Percentiles rank a stretch among this genome's conserved stretches.
These are phyloP conservation scores for Bimastos eiseni DNA, from an alignment of 2,888 invertebrate genomes.

Conservation along the genomic window DNA sequence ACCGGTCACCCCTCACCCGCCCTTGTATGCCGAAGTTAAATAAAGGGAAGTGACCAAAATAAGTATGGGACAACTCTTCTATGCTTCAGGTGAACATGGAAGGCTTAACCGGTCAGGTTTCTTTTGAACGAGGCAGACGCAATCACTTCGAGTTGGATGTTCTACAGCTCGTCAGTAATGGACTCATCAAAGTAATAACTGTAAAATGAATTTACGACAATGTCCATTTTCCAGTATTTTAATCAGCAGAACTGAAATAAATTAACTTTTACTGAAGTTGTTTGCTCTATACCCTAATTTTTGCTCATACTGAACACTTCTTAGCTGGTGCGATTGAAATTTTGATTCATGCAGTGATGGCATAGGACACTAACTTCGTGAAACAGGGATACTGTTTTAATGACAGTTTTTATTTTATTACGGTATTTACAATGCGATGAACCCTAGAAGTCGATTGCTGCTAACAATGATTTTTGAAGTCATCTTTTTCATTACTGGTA, in stretches of 20 bases:
- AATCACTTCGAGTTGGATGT: conserved; percentile 80
- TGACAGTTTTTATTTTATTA: background rate
- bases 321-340: no score
- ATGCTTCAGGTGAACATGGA: conserved; percentile 74
- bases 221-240: background rate
- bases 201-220: background rate
- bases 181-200: conserved; percentile 48
- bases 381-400: background rate
- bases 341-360: background rate
- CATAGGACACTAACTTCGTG: background rate
- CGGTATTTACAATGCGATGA: background rate
- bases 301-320: no score
- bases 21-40: background rate
- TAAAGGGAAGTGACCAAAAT: no score
- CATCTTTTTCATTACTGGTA: background rate
- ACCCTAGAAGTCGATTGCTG: background rate
- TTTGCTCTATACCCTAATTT: background rate
- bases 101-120: conserved; percentile 84
- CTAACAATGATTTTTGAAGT: background rate
- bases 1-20: background rate
- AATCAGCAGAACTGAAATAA: background rate
- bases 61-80: background rate
- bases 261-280: background rate
- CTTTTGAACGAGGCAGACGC: conserved; percentile 82
- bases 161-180: conserved; percentile 51